These are phyloP conservation scores for Ochropleura leucogaster DNA, from an alignment of 2,888 invertebrate genomes.

Conservation along the genomic window DNA sequence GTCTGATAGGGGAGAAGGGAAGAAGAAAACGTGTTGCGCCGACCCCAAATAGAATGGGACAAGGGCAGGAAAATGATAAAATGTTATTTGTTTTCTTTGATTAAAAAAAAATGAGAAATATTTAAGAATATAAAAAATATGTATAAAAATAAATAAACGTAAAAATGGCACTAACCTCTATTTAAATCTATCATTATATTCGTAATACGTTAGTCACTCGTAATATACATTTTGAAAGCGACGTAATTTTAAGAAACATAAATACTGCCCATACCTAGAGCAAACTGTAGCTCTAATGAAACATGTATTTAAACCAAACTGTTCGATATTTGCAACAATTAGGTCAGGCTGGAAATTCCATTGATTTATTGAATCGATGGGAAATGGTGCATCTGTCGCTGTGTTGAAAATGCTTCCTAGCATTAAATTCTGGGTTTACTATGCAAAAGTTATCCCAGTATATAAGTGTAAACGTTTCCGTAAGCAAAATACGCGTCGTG, in stretches of 20 bases:
- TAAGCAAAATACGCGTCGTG: too few relatives aligned
- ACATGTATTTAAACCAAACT: neutral
- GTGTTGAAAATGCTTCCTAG: neutral
- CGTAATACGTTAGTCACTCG: neutral
- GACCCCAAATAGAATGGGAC: too few relatives aligned
- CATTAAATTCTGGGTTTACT: neutral
- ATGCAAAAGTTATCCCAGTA: neutral
- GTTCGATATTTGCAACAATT: neutral
- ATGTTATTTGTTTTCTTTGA: too few relatives aligned
- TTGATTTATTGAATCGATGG: neutral
- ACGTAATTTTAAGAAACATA: neutral
- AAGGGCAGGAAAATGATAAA: too few relatives aligned
- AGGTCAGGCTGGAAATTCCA: neutral
- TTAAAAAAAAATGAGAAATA: too few relatives aligned
- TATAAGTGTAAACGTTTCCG: neutral
- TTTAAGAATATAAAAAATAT: too few relatives aligned
- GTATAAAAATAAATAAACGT: too few relatives aligned
- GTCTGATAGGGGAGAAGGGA: too few relatives aligned
- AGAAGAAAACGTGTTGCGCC: too few relatives aligned
- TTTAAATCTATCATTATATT: neutral
- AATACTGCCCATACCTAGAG: neutral
- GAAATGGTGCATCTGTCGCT: neutral
- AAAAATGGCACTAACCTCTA: neutral
- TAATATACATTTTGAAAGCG: conserved; percentile 20
- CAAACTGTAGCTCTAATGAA: neutral